Evolutionary conservation across 2,888 invertebrate species (phyloP).

Genomic region (Drosophila tripunctata): DNA sequence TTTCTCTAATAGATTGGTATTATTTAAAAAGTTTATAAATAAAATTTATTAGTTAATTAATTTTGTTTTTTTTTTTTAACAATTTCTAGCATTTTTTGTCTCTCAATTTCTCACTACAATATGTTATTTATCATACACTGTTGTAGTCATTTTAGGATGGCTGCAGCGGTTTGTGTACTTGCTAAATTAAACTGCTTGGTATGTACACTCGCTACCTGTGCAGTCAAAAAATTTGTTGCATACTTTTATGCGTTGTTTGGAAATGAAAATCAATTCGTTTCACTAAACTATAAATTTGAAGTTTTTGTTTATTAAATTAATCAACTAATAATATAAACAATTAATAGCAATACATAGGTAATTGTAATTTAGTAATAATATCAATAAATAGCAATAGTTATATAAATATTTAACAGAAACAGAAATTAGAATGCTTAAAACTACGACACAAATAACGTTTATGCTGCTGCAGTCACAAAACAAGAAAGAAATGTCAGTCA

Average conservation of each 20-base stretch:
- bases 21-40: too few species aligned
- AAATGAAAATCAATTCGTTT: not conserved
- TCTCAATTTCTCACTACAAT: too few species aligned
- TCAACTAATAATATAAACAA: constrained; percentile 29
- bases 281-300: constrained; percentile 5
- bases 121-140: too few species aligned
- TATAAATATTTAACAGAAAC: constrained; percentile 45
- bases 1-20: too few species aligned
- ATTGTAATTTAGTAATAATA: constrained; percentile 55
- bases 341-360: constrained; percentile 36
- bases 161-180: constrained; percentile 4
- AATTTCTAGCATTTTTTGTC: too few species aligned
- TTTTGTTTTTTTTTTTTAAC: too few species aligned
- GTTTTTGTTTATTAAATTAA: constrained; percentile 31
- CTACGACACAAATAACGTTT: constrained; percentile 5
- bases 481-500: constrained; percentile 18
- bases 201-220: not conserved
- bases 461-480: constrained; percentile 22
- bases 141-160: too few species aligned
- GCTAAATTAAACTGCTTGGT: constrained; percentile 1
- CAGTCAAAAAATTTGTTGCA: constrained; percentile 3
- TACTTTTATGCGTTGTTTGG: constrained; percentile 15
- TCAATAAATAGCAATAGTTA: constrained; percentile 48
- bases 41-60: too few species aligned
- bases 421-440: constrained; percentile 19